These are phyloP conservation scores for Myripristis jacobus DNA, from an alignment of 2,797 vertebrate species.

Conservation along the genomic window DNA sequence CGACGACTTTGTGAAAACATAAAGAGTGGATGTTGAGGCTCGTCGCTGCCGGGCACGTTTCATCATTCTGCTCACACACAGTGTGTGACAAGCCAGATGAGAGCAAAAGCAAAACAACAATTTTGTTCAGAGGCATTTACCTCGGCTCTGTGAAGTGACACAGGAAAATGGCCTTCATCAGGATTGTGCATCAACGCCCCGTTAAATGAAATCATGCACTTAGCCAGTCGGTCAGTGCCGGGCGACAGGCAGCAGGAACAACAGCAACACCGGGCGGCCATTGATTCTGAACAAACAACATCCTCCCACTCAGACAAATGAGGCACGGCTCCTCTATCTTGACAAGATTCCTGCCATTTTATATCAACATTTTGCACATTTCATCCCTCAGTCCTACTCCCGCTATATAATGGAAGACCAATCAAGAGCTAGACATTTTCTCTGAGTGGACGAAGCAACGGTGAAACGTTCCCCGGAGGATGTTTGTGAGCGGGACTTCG, in stretches of 20 bases:
- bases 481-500: background rate
- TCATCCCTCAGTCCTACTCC: conserved; percentile 1
- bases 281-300: conserved; percentile 39
- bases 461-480: background rate
- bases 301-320: conserved; percentile 16
- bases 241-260: conserved; percentile 7
- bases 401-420: background rate
- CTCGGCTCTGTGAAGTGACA: conserved; percentile 18
- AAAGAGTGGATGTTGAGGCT: background rate
- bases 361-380: conserved; percentile 25
- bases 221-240: conserved; percentile 41
- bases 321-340: conserved; percentile 7
- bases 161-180: conserved; percentile 28
- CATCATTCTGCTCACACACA: background rate
- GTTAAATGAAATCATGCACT: conserved; percentile 47
- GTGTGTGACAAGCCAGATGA: background rate
- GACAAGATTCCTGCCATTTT: conserved; percentile 26
- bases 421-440: conserved; percentile 5
- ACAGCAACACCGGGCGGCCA: background rate
- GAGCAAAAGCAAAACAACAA: conserved; percentile 8
- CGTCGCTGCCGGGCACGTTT: conserved; percentile 11
- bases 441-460: conserved; percentile 9
- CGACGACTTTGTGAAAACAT: too few relatives aligned
- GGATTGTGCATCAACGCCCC: conserved; percentile 23
- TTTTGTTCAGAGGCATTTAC: conserved; percentile 34